Evolutionary conservation across 1,140 invertebrate species (phyloP).

Genomic region (Temnothorax nylanderi): DNA sequence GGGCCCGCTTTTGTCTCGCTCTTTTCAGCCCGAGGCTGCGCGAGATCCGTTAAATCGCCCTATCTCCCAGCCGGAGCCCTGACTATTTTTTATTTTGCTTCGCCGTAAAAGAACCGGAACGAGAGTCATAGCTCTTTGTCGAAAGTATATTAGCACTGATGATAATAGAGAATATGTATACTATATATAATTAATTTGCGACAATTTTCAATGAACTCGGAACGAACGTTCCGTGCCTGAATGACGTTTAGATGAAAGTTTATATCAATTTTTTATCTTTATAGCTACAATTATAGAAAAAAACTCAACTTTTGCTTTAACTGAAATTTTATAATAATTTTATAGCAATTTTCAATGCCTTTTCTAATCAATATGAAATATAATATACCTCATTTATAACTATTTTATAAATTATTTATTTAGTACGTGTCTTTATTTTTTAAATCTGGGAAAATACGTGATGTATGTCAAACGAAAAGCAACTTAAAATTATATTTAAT

Average conservation of each 20-base stretch:
- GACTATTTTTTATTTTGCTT: slow-evolving; percentile 30
- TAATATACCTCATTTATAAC: not conserved
- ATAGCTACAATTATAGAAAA: not conserved
- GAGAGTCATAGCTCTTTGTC: slow-evolving; percentile 20
- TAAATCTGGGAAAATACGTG: not conserved
- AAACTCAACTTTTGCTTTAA: not conserved
- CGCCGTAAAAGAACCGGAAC: not conserved
- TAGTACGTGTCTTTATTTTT: not conserved
- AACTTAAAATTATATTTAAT: not conserved
- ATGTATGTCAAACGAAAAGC: not conserved
- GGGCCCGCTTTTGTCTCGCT: slow-evolving; percentile 47
- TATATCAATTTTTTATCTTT: slow-evolving; percentile 4
- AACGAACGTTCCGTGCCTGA: not conserved
- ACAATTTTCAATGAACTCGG: not conserved
- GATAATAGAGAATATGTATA: not conserved
- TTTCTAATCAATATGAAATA: not conserved
- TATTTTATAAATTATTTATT: not conserved
- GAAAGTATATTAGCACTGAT: slow-evolving; percentile 25
- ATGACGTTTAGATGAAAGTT: not conserved
- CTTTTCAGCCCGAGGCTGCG: slow-evolving; percentile 41
- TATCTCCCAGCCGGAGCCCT: slow-evolving; percentile 29
- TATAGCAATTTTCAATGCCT: not conserved
- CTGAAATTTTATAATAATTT: not conserved
- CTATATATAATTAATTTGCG: not conserved
- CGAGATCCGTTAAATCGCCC: slow-evolving; percentile 55